Conservation (phyloP, 2,113 vertebrate genomes). For the Garra rufa region DNA sequence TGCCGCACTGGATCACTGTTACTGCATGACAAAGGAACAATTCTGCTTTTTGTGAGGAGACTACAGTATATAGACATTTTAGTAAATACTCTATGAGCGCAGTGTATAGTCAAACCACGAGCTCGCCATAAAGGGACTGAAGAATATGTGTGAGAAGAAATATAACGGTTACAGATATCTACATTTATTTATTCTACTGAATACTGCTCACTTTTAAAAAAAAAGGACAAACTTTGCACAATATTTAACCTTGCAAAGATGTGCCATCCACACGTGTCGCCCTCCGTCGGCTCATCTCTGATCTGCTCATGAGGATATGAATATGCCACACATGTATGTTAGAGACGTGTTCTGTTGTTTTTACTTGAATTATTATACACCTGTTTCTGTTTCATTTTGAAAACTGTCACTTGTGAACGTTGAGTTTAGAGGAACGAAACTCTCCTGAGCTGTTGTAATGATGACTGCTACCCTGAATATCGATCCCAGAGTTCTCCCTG, state of each 20-base stretch:
- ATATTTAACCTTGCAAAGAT: slow-evolving; percentile 60
- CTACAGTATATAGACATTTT: slow-evolving; percentile 42
- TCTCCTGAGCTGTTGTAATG: slow-evolving; percentile 4
- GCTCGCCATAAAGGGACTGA: slow-evolving; percentile 26
- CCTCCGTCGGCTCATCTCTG: slow-evolving; percentile 8
- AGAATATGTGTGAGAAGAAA: slow-evolving; percentile 49
- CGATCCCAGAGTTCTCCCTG: slow-evolving; percentile 25
- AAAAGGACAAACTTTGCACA: slow-evolving; percentile 41
- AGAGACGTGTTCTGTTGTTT: slow-evolving; percentile 37
- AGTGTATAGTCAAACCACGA: slow-evolving; percentile 51
- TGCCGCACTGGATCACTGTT: slow-evolving; percentile 50
- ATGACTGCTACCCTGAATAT: slow-evolving; percentile 15
- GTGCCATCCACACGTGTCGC: slow-evolving; percentile 36
- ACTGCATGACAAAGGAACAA: slow-evolving; percentile 62
- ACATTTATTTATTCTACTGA: slow-evolving; percentile 62
- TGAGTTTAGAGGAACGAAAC: slow-evolving; percentile 17
- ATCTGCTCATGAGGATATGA: slow-evolving; percentile 38
- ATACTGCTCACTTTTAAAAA: slow-evolving; percentile 52
- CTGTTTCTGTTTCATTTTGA: slow-evolving; percentile 22
- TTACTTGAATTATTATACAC: slow-evolving; percentile 41
- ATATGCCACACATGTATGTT: slow-evolving; percentile 37
- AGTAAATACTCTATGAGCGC: slow-evolving; percentile 48
- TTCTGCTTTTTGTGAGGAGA: slow-evolving; percentile 56
- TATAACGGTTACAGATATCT: slow-evolving; percentile 52
- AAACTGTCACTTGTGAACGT: slow-evolving; percentile 21